Evolutionary conservation across 2,888 invertebrate species (phyloP).

Genomic region (Busseola fusca): DNA sequence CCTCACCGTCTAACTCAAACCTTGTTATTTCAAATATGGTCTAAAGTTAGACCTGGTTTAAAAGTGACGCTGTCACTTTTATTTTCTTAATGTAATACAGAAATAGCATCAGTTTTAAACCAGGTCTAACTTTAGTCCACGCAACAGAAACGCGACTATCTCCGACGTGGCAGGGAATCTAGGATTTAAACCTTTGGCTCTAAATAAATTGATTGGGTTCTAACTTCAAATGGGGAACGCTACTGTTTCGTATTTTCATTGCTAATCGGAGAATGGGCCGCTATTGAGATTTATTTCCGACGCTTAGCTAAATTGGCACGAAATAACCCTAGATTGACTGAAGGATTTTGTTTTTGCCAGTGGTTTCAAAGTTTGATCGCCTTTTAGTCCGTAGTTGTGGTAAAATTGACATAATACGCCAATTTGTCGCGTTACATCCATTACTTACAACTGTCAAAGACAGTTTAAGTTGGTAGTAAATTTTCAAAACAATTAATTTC

Average conservation of each 20-base stretch:
- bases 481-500: background rate
- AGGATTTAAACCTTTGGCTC: conserved; percentile 4
- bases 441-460: background rate
- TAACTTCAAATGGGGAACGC: conserved; percentile 48
- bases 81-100: no score
- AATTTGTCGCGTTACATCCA: background rate
- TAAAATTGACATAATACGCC: background rate
- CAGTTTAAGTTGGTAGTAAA: background rate
- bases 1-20: background rate
- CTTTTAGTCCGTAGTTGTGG: background rate
- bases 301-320: conserved; percentile 46
- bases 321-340: conserved; percentile 39
- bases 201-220: conserved; percentile 62
- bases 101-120: no score
- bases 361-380: background rate
- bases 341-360: conserved; percentile 4
- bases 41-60: no score
- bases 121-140: no score
- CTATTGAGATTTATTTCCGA: conserved; percentile 46
- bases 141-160: background rate
- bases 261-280: conserved; percentile 53
- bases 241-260: conserved; percentile 49
- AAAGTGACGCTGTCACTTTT: no score
- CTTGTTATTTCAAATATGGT: no score
- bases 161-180: background rate